Percentiles rank a stretch among this genome's conserved stretches.
These are phyloP conservation scores for Acanthopagrus latus DNA, from an alignment of 2,797 vertebrate genomes.

Conservation along the genomic window DNA sequence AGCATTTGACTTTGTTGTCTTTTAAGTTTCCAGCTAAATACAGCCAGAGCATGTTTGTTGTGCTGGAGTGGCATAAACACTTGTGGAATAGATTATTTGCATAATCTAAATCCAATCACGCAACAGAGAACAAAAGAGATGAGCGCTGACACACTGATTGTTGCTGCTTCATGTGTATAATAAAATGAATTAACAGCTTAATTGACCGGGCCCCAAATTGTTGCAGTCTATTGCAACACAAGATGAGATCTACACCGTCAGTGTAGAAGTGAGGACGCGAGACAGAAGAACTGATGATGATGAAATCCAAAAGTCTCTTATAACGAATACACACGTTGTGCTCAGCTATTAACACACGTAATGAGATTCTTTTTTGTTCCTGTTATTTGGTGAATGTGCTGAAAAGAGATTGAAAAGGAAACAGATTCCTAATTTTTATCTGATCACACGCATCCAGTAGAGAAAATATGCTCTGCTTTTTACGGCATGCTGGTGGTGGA, in stretches of 20 bases:
- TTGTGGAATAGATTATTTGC: background rate
- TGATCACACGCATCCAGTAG: background rate
- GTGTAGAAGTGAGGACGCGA: background rate
- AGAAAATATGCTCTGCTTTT: background rate
- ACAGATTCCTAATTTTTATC: background rate
- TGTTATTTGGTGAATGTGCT: background rate
- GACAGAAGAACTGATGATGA: slow-evolving; percentile 10
- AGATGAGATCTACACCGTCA: background rate
- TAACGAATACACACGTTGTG: background rate
- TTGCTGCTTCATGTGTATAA: background rate
- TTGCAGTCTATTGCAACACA: slow-evolving; percentile 8
- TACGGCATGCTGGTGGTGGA: background rate
- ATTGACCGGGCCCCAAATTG: background rate
- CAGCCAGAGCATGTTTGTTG: background rate
- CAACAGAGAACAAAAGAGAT: background rate
- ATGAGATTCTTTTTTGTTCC: slow-evolving; percentile 17
- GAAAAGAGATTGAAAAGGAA: background rate
- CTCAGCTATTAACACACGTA: background rate
- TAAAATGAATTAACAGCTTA: background rate
- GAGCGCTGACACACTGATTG: background rate
- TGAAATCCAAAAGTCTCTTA: slow-evolving; percentile 5
- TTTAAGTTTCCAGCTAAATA: background rate
- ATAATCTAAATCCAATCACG: background rate
- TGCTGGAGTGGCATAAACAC: background rate
- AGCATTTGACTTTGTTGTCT: background rate